These are phyloP conservation scores for Parnassius smintheus DNA, from an alignment of 2,888 invertebrate species.

Conservation along the genomic window DNA sequence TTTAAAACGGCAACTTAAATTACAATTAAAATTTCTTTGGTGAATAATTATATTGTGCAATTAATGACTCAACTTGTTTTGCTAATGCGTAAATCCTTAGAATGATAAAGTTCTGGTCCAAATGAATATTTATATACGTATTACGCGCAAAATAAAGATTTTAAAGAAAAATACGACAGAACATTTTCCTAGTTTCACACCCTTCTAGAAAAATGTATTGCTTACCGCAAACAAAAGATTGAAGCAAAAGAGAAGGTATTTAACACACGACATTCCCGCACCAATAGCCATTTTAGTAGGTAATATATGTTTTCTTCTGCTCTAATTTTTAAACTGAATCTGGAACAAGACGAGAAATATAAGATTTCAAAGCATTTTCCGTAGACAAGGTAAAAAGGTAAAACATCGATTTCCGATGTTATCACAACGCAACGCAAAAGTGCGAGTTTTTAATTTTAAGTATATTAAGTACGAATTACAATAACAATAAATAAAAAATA, in stretches of 20 bases:
- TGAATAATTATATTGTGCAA: no score
- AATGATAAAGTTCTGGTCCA: no score
- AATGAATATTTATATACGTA: no score
- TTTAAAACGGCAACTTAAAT: neutral
- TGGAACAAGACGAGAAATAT: slow-evolving; percentile 64
- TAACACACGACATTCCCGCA: slow-evolving; percentile 92
- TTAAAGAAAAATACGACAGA: no score
- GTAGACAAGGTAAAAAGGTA: slow-evolving; percentile 20
- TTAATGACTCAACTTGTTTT: no score
- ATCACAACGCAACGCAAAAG: slow-evolving; percentile 8
- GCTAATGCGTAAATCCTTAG: no score
- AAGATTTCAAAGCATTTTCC: slow-evolving; percentile 40
- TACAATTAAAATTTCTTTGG: neutral
- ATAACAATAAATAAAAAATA: neutral
- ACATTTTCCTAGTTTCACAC: no score
- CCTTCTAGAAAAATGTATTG: slow-evolving; percentile 37
- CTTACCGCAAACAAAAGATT: slow-evolving; percentile 94
- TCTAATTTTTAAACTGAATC: slow-evolving; percentile 48
- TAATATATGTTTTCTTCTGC: slow-evolving; percentile 51
- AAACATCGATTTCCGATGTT: slow-evolving; percentile 26
- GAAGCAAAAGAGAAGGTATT: slow-evolving; percentile 93
- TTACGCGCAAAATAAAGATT: no score
- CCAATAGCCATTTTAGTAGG: slow-evolving; percentile 84
- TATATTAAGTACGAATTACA: neutral
- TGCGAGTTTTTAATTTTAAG: neutral